Percentiles rank a stretch among this genome's conserved stretches.
Evolutionary conservation across 2,797 vertebrate species (phyloP).

Genomic region (Xiphorhynchus erythropygius): DNA sequence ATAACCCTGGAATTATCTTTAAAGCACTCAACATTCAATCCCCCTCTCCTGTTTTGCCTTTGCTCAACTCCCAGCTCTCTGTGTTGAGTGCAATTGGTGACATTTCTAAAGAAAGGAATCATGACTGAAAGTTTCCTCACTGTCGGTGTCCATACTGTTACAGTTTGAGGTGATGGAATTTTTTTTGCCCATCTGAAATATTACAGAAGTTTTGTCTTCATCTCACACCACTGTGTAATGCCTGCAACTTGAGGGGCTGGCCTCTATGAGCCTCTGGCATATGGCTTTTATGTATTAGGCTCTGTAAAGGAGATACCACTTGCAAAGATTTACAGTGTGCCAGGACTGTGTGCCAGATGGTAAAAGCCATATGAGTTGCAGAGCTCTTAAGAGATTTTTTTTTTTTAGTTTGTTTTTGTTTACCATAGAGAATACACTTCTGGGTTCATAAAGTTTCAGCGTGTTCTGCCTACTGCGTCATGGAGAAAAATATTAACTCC

Average conservation of each 20-base stretch:
- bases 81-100: slow-evolving; percentile 15
- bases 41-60: background rate
- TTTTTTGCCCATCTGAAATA: background rate
- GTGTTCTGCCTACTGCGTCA: slow-evolving; percentile 60
- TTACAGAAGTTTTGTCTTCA: background rate
- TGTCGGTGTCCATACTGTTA: background rate
- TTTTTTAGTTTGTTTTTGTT: slow-evolving; percentile 71
- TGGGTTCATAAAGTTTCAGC: slow-evolving; percentile 66
- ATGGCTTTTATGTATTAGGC: slow-evolving; percentile 36
- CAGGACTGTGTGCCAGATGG: slow-evolving; percentile 65
- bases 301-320: slow-evolving; percentile 51
- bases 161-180: background rate
- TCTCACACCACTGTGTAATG: background rate
- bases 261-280: background rate
- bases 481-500: slow-evolving; percentile 69
- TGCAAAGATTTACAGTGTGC: slow-evolving; percentile 59
- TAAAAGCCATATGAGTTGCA: slow-evolving; percentile 33
- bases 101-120: slow-evolving; percentile 30
- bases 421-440: slow-evolving; percentile 46
- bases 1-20: slow-evolving; percentile 56
- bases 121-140: background rate
- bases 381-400: background rate
- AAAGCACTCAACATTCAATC: slow-evolving; percentile 15
- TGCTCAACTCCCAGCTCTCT: background rate
- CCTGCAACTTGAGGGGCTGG: background rate